Evolutionary conservation across 2,888 invertebrate species (phyloP), one percentile per base, ranked within the genome.

Genomic region (Crioceris asparagi): DNA sequence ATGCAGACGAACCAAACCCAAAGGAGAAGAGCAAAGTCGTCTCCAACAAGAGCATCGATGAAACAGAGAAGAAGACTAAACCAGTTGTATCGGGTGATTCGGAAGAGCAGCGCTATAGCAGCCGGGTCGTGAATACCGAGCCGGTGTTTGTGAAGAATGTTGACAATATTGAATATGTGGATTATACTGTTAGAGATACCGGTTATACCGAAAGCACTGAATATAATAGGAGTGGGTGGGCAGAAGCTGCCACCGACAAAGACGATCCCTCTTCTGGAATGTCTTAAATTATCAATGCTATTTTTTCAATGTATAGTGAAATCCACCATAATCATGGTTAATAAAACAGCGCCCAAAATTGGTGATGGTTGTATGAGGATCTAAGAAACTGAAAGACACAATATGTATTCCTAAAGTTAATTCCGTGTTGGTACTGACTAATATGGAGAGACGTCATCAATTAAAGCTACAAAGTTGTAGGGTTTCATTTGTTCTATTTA

Each of bases 221-320:
- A 29, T 43, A 38, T 29, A 53, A 51, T 45, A 41, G 38, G 11
- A 49, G 50, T 30, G 44, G 39, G 12, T 40, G 36, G 36, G 39
- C 25, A 37, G 42, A 41, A 29, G 41, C 41, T 27, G 61, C 57
- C 19, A 53, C 55, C 3, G 66, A 66, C 44, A 61, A 54, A 15
- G 67, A 67, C 45, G 65, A 66, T 51, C 64, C 65, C 14, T 66
- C 66, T 19, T 66, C 66, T 19, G 66, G 66, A 38, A 67, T 67
- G 66, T 66, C 67, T 58, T 67, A 67, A 29, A 15, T 27, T 11
- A n/a, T n/a, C n/a, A n/a, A n/a, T n/a, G n/a, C n/a, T n/a, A n/a
- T n/a, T n/a, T n/a, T n/a, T n/a, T n/a, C n/a, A n/a, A n/a, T n/a
- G n/a, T n/a, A n/a, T n/a, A n/a, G n/a, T n/a, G n/a, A n/a, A n/a